Evolutionary conservation across 2,113 vertebrate genomes (phyloP), one percentile per base, ranked within the genome.

Genomic region (Mobula hypostoma): DNA sequence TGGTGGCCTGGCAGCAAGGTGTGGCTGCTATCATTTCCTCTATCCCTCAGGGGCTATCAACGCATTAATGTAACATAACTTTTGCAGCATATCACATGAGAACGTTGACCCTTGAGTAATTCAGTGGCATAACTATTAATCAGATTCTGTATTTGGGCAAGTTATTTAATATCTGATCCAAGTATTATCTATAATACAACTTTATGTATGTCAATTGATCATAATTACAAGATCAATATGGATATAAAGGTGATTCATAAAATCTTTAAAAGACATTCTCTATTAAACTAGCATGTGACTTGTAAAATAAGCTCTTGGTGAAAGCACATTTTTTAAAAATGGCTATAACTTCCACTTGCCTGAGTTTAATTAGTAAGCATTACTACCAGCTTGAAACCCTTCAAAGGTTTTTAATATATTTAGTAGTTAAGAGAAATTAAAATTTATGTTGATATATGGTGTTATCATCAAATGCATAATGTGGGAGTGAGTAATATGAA

Each of bases 381-480:
- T 40, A 93, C 91, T 93, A 74, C 68, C 36, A 93, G 40, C 24
- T 56, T 48, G 91, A 93, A 93, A 76, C 21, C 19, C 36, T 74
- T 93, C 68, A 93, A 93, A 74, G 91, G 27, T 48, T 74, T 24
- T 93, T 93, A 93, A 93, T 93, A 27, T 40, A 76, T 93, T 93
- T 93, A 74, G 36, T 74, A 72, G 68, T 92, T 92, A 92, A 72
- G 70, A 92, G 90, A 72, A 76, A 93, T 93, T 74, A 72, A 93
- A 40, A 74, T 93, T 76, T 93, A 93, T 93, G 68, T 76, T 74
- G 91, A 93, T 70, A 74, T 72, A 40, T 93, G 74, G 36, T 74
- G 68, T 93, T 40, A 93, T 93, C 91, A 76, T 93, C 91, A 93
- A 93, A 93, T 93, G 66, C 40, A 74, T 93, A 74, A 48, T 72